phyloP scores from a whole-genome alignment of 2,113 vertebrate species.

The Antigone vipio region DNA sequence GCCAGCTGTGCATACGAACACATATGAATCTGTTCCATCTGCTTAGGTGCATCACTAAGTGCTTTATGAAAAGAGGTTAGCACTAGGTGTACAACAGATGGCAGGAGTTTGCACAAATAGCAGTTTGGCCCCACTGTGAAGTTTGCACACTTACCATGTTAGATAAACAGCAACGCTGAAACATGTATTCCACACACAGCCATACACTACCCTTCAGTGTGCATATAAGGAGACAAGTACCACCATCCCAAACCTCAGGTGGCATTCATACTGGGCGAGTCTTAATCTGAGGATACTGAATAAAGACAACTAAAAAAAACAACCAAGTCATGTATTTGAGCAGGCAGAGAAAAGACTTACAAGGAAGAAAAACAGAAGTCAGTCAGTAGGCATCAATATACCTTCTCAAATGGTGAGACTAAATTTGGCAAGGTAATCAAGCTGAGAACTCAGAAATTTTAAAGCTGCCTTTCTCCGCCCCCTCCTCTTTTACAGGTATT shows the following conservation, averaged over 20 bases:
- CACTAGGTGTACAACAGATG: neutral
- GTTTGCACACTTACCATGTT: neutral
- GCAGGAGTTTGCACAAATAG: neutral
- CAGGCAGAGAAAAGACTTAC: neutral
- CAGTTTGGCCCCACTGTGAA: neutral
- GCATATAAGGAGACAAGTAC: neutral
- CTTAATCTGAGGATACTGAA: neutral
- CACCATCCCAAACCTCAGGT: neutral
- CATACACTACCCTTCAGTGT: no score
- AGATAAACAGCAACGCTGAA: neutral
- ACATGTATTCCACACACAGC: neutral
- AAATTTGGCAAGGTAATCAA: neutral
- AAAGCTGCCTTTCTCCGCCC: neutral
- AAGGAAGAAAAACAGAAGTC: neutral
- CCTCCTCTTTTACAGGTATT: neutral
- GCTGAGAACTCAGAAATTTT: neutral
- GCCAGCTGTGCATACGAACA: fast-evolving
- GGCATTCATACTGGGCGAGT: neutral
- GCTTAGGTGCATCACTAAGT: neutral
- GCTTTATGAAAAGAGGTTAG: neutral
- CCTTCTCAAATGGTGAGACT: neutral
- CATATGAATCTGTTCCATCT: neutral
- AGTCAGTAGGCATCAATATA: neutral
- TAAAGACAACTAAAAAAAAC: neutral
- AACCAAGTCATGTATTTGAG: neutral